A percentile compares a stretch with the other conserved stretches of the same genome.
Evolutionary conservation across 2,113 vertebrate species (phyloP).

Genomic region (Prunella fulvescens): DNA sequence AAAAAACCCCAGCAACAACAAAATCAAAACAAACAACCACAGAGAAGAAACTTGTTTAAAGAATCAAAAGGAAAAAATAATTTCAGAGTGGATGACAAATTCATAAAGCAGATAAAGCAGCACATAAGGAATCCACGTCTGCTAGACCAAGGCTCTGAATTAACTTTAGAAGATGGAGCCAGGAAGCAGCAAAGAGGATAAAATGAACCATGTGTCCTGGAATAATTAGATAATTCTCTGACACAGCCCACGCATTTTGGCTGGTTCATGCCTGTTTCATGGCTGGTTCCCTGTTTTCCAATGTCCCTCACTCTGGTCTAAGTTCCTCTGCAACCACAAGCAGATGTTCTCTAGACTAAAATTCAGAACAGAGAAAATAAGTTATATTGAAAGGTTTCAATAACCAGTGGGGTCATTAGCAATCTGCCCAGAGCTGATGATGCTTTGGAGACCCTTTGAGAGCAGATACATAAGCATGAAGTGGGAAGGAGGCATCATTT

Average conservation of each 20-base stretch:
- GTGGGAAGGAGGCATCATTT: neutral
- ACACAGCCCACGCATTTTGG: slow-evolving; percentile 10
- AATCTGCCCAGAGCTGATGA: neutral
- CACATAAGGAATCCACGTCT: neutral
- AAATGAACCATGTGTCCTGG: slow-evolving; percentile 1
- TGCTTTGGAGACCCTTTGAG: neutral
- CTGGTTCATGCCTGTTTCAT: neutral
- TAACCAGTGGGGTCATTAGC: neutral
- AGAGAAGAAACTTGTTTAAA: neutral
- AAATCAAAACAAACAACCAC: neutral
- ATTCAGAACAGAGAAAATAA: neutral
- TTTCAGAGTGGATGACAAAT: neutral
- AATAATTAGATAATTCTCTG: slow-evolving; percentile 25
- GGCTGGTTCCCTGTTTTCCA: neutral
- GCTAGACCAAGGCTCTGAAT: neutral
- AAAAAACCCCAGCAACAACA: neutral
- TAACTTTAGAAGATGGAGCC: neutral
- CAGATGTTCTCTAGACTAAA: slow-evolving; percentile 5
- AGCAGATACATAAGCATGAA: neutral
- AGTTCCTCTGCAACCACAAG: slow-evolving; percentile 10
- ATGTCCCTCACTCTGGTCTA: neutral
- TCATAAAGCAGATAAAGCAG: neutral
- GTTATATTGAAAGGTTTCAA: neutral
- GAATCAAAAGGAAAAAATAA: neutral
- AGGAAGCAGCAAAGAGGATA: slow-evolving; percentile 14